Evolutionary conservation across 2,113 vertebrate genomes (phyloP).

Genomic region (Capreolus pygargus): DNA sequence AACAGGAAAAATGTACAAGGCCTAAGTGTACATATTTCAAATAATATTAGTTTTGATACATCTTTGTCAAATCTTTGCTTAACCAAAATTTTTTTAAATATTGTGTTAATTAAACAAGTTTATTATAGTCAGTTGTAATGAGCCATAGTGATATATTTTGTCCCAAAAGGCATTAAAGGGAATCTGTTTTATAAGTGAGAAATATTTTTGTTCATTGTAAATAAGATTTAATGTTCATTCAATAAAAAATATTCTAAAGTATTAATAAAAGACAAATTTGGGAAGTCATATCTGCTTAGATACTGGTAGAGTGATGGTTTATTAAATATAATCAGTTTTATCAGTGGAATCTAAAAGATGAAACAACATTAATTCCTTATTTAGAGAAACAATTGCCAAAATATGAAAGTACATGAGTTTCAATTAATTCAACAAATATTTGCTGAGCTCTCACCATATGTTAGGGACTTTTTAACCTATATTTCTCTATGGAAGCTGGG

Average conservation of each 20-base stretch:
- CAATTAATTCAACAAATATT: slow-evolving; percentile 14
- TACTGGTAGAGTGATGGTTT: neutral
- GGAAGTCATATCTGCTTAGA: neutral
- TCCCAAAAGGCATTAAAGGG: neutral
- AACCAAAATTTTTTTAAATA: neutral
- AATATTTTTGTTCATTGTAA: slow-evolving; percentile 34
- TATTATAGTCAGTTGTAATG: slow-evolving; percentile 8
- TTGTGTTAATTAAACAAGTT: neutral
- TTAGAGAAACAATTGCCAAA: neutral
- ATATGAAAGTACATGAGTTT: neutral
- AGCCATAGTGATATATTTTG: neutral
- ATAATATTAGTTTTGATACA: neutral
- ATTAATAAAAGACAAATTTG: neutral
- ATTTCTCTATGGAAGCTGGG: slow-evolving; percentile 35
- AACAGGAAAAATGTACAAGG: neutral
- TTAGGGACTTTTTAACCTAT: slow-evolving; percentile 38
- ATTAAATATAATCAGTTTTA: neutral
- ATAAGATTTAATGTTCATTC: slow-evolving; percentile 7
- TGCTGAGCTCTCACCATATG: slow-evolving; percentile 39
- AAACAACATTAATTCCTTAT: neutral
- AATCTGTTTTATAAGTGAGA: slow-evolving; percentile 34
- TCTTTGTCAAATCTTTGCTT: neutral
- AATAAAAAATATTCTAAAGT: slow-evolving; percentile 32
- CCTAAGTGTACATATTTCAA: neutral
- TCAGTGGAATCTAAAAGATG: neutral